phyloP scores from a whole-genome alignment of 2,113 vertebrate genomes.

The Rynchops niger region DNA sequence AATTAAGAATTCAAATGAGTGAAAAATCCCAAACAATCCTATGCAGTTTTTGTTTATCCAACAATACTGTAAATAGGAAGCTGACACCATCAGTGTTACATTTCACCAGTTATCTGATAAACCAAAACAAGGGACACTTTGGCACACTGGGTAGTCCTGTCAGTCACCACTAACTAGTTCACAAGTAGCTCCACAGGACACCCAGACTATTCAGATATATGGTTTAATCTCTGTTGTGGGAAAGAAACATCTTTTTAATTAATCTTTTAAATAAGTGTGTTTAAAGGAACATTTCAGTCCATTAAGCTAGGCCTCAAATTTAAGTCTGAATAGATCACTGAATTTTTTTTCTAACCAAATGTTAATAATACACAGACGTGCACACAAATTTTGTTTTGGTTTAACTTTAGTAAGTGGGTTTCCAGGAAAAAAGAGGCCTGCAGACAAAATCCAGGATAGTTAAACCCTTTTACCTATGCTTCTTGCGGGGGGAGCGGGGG shows the following conservation, averaged over 20 bases:
- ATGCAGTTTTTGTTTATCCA: constrained; percentile 70
- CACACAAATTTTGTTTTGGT: background rate
- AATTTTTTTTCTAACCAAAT: background rate
- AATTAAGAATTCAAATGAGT: constrained; percentile 74
- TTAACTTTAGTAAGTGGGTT: background rate
- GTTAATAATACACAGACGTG: background rate
- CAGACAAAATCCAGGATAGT: background rate
- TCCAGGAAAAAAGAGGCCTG: background rate
- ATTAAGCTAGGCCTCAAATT: background rate
- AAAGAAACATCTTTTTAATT: background rate
- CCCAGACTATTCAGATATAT: background rate
- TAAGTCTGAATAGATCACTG: background rate
- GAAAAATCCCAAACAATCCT: constrained; percentile 55
- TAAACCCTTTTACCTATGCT: background rate
- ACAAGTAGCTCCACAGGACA: constrained; percentile 2
- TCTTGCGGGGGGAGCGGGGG: too few species aligned
- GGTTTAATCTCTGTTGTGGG: background rate
- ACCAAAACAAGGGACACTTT: constrained; percentile 36
- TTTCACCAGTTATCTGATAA: constrained; percentile 73
- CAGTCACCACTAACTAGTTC: constrained; percentile 55
- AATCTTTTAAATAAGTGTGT: background rate
- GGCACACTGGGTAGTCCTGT: constrained; percentile 61
- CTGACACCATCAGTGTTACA: constrained; percentile 66
- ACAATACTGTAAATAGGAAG: constrained; percentile 61
- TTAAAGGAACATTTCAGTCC: background rate